These are phyloP conservation scores for Liasis olivaceus DNA, from an alignment of 2,797 vertebrate species.

Conservation along the genomic window DNA sequence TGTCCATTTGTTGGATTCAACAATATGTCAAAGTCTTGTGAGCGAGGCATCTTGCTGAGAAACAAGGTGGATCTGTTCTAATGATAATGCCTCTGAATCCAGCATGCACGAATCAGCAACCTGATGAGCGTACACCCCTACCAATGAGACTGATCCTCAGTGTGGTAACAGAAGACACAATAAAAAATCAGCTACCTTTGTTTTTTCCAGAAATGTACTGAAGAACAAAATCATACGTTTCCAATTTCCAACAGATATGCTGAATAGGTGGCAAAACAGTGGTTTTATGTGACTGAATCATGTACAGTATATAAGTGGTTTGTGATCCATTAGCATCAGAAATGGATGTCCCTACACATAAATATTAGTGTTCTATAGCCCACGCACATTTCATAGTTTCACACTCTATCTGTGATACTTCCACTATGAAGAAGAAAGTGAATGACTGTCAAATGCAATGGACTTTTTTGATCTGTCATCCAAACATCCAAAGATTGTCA, in stretches of 20 bases:
- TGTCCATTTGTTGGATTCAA: not conserved
- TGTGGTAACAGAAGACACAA: not conserved
- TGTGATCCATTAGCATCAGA: not conserved
- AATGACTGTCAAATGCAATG: not conserved
- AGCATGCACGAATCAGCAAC: not conserved
- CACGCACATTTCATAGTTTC: not conserved
- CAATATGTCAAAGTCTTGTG: not conserved
- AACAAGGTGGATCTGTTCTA: not conserved
- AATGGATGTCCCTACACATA: not conserved
- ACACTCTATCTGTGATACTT: not conserved
- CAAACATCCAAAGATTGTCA: not conserved
- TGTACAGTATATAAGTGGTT: not conserved
- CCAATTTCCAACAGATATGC: not conserved
- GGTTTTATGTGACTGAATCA: not conserved
- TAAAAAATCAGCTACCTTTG: not conserved
- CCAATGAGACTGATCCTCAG: not conserved
- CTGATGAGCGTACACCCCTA: not conserved
- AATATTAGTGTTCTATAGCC: not conserved
- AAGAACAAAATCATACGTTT: not conserved
- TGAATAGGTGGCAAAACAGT: not conserved
- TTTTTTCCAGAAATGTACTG: not conserved
- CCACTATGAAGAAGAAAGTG: not conserved
- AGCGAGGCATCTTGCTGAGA: not conserved
- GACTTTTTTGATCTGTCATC: not conserved
- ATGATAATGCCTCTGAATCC: not conserved